phyloP scores from a whole-genome alignment of 2,113 vertebrate genomes.

The Tetrao urogallus region DNA sequence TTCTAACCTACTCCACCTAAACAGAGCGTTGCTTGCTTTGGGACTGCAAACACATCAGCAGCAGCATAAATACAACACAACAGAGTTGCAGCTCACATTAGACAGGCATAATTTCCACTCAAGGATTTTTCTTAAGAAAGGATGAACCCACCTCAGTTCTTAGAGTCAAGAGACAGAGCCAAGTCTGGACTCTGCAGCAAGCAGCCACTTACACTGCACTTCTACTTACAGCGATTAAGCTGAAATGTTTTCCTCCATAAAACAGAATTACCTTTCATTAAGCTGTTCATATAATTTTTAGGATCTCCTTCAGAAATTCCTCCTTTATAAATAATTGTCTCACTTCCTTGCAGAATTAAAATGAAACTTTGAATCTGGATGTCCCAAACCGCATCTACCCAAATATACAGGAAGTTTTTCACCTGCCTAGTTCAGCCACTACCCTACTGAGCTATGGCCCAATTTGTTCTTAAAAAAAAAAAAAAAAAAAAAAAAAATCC shows the following conservation, averaged over 20 bases:
- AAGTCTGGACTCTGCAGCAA: neutral
- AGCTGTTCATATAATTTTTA: neutral
- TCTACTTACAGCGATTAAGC: neutral
- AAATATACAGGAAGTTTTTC: accelerated
- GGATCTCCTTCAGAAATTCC: neutral
- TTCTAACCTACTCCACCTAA: neutral
- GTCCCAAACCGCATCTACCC: neutral
- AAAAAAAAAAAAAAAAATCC: neutral
- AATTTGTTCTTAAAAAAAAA: neutral
- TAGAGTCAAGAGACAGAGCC: neutral
- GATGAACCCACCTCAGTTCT: neutral
- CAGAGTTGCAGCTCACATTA: neutral
- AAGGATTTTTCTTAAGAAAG: neutral
- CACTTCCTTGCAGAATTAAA: neutral
- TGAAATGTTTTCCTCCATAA: neutral
- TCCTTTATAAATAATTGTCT: neutral
- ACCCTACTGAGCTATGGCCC: accelerated
- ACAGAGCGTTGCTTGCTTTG: neutral
- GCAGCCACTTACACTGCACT: neutral
- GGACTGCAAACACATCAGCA: neutral
- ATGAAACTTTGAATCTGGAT: neutral
- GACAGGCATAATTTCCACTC: neutral
- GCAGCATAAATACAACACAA: neutral
- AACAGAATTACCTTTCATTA: neutral
- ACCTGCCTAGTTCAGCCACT: neutral